Evolutionary conservation across 2,113 vertebrate genomes (phyloP).

Genomic region (Nansenia antarctica): DNA sequence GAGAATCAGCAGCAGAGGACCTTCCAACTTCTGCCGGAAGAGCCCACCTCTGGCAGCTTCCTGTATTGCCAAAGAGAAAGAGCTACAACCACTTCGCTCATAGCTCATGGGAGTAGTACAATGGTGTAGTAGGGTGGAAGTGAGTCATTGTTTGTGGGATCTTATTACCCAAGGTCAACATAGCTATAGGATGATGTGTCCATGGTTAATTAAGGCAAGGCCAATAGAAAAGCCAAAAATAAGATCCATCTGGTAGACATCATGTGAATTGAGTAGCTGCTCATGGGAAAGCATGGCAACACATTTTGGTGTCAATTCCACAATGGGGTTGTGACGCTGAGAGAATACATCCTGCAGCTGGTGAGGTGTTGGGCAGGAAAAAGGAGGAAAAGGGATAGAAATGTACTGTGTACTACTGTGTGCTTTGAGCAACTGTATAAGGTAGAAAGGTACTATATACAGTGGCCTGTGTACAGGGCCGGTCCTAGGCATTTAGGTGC

Average conservation of each 20-base stretch:
- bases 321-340: background rate
- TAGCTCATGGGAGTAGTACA: conserved; percentile 30
- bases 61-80: too few species aligned
- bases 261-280: background rate
- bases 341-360: background rate
- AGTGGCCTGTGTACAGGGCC: too few species aligned
- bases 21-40: background rate
- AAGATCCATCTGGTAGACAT: background rate
- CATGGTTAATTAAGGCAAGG: background rate
- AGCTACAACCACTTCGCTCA: background rate
- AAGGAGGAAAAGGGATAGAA: too few species aligned
- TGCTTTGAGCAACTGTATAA: too few species aligned
- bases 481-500: too few species aligned
- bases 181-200: conserved; percentile 56
- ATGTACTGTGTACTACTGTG: background rate
- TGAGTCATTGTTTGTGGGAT: conserved; percentile 58
- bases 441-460: too few species aligned
- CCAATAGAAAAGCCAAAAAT: background rate
- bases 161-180: conserved; percentile 45
- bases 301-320: background rate
- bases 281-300: background rate
- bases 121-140: conserved; percentile 39
- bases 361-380: background rate
- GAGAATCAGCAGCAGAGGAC: conserved; percentile 2
- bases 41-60: background rate